These are phyloP conservation scores for Penaeus japonicus DNA, from an alignment of 1,140 invertebrate genomes.

Conservation along the genomic window DNA sequence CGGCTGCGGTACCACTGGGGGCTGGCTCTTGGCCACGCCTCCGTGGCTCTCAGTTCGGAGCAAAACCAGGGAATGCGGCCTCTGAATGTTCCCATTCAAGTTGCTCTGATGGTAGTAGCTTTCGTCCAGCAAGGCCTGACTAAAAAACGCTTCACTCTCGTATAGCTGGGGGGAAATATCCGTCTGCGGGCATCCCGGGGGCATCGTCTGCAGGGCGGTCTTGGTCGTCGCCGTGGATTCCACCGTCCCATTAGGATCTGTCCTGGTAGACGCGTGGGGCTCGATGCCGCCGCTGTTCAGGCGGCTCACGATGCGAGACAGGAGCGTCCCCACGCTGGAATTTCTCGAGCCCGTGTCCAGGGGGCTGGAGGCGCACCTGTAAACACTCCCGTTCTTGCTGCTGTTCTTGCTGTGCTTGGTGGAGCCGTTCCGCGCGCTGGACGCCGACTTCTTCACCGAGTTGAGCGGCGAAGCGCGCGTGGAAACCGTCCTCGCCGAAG, in stretches of 20 bases:
- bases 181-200: too few species aligned
- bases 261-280: background rate
- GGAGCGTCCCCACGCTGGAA: constrained; percentile 14
- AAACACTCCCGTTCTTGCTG: constrained; percentile 13
- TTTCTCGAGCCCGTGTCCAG: background rate
- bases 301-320: constrained; percentile 27
- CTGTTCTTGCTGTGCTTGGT: background rate
- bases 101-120: background rate
- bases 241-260: background rate
- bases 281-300: background rate
- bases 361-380: background rate
- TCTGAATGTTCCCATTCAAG: background rate
- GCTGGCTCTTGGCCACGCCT: background rate
- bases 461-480: constrained; percentile 23
- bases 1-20: background rate
- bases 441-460: background rate
- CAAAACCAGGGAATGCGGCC: constrained; percentile 32
- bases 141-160: background rate
- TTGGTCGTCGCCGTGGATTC: background rate
- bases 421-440: constrained; percentile 28
- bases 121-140: background rate
- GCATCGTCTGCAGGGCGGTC: background rate
- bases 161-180: too few species aligned
- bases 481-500: constrained; percentile 11
- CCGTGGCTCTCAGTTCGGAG: constrained; percentile 19